Evolutionary conservation across 2,888 invertebrate species (phyloP), one percentile per base, ranked within the genome.

Genomic region (Troides helena): DNA sequence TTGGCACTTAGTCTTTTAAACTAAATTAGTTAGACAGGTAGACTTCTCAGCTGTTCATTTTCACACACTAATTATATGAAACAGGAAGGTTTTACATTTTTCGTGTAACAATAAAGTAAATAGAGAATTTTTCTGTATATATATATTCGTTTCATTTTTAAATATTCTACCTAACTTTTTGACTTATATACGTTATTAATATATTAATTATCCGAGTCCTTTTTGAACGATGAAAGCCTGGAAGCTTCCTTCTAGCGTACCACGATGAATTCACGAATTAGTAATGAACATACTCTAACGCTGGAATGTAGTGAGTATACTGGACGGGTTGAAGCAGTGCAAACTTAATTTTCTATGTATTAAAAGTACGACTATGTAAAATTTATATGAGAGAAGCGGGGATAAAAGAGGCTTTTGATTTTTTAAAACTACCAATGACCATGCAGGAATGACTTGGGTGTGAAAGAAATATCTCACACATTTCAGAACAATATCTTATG

Each of bases 271-370:
- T 21, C 57, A 46, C 21, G 69, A 65, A 69, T 69, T 61, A 68
- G 59, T 60, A 65, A 65, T 69, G 61, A 69, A 65, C 61, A 56
- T 65, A 69, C 61, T 30, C 36, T 39, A 46, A 69, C 23, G 30
- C 57, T 25, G 21, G 46, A 25, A 43, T 18, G 18, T 10, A 8
- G n/a, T 18, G 36, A 61, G 25, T 25, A 36, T 53, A 61, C 59
- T 53, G 36, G 17, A 39, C 59, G 21, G 64, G 39, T 25, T 65
- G 43, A 57, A 57, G 56, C 62, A n/a, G 12, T 65, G 56, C 62
- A 43, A 65, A 65, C 61, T 69, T 65, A 57, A 65, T 69, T 62
- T 65, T 17, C 60, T 62, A 46, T 57, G 21, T 61, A 65, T 21
- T 56, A 25, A 23, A 46, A 60, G 69, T 36, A 43, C 36, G 60